phyloP scores from a whole-genome alignment of 1,140 invertebrate species.

The Cepaea nemoralis region DNA sequence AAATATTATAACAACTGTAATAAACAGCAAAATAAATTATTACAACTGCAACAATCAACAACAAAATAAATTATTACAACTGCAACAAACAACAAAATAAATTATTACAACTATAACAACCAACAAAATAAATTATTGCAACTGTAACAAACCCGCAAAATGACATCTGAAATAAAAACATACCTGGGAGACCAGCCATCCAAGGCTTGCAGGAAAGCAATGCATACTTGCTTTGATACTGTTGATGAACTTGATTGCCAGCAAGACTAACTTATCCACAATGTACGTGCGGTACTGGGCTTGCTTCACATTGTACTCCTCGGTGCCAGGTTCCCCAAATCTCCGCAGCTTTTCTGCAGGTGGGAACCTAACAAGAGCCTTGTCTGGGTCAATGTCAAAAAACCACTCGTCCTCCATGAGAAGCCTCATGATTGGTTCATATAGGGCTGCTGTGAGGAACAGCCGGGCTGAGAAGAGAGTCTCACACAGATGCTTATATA shows the following conservation, averaged over 20 bases:
- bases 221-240: conserved; percentile 89
- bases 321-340: conserved; percentile 83
- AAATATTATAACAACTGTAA: too few species aligned
- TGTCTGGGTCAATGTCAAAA: conserved; percentile 92
- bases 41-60: too few species aligned
- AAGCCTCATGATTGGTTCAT: conserved; percentile 91
- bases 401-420: conserved; percentile 93
- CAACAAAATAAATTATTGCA: too few species aligned
- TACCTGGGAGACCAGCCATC: conserved; percentile 77
- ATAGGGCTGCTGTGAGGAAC: conserved; percentile 91
- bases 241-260: conserved; percentile 86
- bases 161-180: too few species aligned
- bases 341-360: conserved; percentile 80
- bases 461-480: conserved; percentile 90
- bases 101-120: too few species aligned
- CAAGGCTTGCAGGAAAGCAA: conserved; percentile 86
- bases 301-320: conserved; percentile 81
- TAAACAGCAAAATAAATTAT: too few species aligned
- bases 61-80: too few species aligned
- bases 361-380: conserved; percentile 83
- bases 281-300: conserved; percentile 79
- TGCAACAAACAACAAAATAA: too few species aligned
- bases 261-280: conserved; percentile 84
- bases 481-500: conserved; percentile 92
- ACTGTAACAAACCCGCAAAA: too few species aligned